A percentile compares a stretch with the other conserved stretches of the same genome.
These are phyloP conservation scores for Sycobia sp. DNA, from an alignment of 1,140 invertebrate species.

Conservation along the genomic window DNA sequence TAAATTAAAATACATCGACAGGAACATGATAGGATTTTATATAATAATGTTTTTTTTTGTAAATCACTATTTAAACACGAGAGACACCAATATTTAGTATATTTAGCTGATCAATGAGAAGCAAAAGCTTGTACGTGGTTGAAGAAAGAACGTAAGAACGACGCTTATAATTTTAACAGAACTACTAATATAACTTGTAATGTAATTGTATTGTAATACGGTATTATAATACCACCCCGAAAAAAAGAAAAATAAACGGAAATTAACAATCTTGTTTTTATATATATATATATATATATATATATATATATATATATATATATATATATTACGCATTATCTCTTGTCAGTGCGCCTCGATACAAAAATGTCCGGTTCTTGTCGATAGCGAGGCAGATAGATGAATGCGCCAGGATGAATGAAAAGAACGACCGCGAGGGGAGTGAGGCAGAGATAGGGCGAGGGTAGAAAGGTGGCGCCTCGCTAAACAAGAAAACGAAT, in stretches of 20 bases:
- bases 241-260: no score
- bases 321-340: constrained; percentile 46
- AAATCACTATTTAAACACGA: no score
- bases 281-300: no score
- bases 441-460: neutral
- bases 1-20: constrained; percentile 22
- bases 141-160: constrained; percentile 39
- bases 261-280: constrained; percentile 49
- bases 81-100: no score
- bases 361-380: constrained; percentile 38
- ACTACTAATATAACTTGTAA: constrained; percentile 51
- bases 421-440: neutral
- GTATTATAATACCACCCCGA: constrained; percentile 48
- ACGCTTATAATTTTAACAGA: constrained; percentile 54
- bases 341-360: constrained; percentile 41
- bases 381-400: constrained; percentile 30
- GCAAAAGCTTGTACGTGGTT: constrained; percentile 35
- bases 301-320: no score
- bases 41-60: no score
- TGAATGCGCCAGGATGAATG: constrained; percentile 4
- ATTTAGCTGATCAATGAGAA: constrained; percentile 14
- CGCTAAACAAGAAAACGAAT: constrained; percentile 14
- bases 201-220: constrained; percentile 54
- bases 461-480: constrained; percentile 20
- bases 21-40: constrained; percentile 27